Evolutionary conservation across 2,888 invertebrate species (phyloP).

Genomic region (Ecliptopera silaceata): DNA sequence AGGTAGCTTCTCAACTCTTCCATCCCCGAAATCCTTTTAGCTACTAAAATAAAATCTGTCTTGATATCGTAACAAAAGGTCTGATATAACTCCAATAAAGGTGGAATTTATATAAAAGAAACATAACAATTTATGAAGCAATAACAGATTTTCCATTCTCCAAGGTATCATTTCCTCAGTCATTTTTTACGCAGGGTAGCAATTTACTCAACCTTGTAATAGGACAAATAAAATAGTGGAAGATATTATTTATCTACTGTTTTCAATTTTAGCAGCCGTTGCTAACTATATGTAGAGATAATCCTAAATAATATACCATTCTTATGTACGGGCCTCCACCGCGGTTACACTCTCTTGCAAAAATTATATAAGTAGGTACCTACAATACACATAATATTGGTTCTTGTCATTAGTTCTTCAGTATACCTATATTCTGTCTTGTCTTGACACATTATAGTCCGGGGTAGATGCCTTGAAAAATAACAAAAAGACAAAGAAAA

Average conservation of each 20-base stretch:
- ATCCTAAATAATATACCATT: too few relatives aligned
- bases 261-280: not conserved
- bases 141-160: slow-evolving; percentile 9
- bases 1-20: slow-evolving; percentile 6
- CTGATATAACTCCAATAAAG: not conserved
- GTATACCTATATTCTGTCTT: too few relatives aligned
- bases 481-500: too few relatives aligned
- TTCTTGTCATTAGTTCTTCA: too few relatives aligned
- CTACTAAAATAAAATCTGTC: slow-evolving; percentile 8
- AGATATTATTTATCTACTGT: not conserved
- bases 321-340: too few relatives aligned
- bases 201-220: slow-evolving; percentile 1
- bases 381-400: too few relatives aligned
- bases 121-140: slow-evolving; percentile 11
- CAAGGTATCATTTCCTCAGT: not conserved
- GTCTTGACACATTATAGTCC: too few relatives aligned
- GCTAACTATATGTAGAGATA: too few relatives aligned
- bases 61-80: slow-evolving; percentile 8
- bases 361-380: too few relatives aligned
- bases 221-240: not conserved
- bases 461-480: too few relatives aligned
- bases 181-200: slow-evolving; percentile 4
- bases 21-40: not conserved
- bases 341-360: too few relatives aligned
- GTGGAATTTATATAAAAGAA: slow-evolving; percentile 7